phyloP scores from a whole-genome alignment of 2,113 vertebrate genomes.

The Stegastes partitus region DNA sequence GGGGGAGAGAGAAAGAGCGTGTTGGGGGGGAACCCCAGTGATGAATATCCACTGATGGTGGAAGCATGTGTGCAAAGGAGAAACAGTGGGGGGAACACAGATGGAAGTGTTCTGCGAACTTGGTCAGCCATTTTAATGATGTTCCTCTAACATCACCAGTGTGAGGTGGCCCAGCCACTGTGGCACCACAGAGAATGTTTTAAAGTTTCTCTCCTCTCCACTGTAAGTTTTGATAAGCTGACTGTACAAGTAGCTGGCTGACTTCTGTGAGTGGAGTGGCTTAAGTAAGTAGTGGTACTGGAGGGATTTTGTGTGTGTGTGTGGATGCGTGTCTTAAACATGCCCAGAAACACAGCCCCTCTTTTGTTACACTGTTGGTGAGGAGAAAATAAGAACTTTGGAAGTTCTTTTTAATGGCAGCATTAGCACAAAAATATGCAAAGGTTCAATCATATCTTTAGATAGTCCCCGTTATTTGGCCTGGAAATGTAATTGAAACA shows the following conservation, averaged over 20 bases:
- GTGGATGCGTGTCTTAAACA: constrained; percentile 7
- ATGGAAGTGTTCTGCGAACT: constrained; percentile 80
- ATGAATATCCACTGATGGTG: constrained; percentile 78
- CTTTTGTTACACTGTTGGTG: constrained; percentile 24
- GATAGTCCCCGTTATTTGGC: constrained; percentile 10
- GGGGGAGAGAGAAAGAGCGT: constrained; percentile 30
- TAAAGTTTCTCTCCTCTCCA: constrained; percentile 38
- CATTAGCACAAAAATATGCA: neutral
- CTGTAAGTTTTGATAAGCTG: constrained; percentile 48
- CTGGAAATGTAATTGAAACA: constrained; percentile 16
- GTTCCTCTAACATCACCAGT: constrained; percentile 68
- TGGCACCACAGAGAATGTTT: constrained; percentile 46
- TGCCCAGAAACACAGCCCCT: constrained; percentile 27
- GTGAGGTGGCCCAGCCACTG: constrained; percentile 67
- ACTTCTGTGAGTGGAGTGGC: constrained; percentile 20
- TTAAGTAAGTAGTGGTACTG: constrained; percentile 3
- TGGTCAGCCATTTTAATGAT: constrained; percentile 79
- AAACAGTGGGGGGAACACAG: constrained; percentile 74
- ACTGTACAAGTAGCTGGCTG: constrained; percentile 49
- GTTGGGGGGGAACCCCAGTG: constrained; percentile 34
- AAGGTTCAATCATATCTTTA: constrained; percentile 7
- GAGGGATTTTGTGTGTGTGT: neutral
- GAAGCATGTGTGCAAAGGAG: constrained; percentile 75
- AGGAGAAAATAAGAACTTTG: constrained; percentile 37
- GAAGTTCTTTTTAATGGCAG: neutral